Evolutionary conservation across 2,797 vertebrate species (phyloP), one percentile per base, ranked within the genome.

Genomic region (Neoniphon sammara): DNA sequence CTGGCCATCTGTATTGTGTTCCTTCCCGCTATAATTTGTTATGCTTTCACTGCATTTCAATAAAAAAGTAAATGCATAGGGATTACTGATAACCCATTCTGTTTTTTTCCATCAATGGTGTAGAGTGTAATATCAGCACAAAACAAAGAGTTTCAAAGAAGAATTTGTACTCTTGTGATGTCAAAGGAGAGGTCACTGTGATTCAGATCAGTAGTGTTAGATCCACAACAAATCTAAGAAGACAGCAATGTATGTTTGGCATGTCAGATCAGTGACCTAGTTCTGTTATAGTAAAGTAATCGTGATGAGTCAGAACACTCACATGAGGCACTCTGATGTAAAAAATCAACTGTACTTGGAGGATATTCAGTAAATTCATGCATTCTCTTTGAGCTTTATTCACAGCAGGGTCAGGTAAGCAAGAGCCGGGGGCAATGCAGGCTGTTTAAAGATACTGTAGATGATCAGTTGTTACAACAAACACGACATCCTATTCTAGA

Each of bases 41-140:
- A 42, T 78, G 42, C 47, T 66, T 74, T 64, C 9, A 21, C 27
- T 55, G 68, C 25, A 64, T 63, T 65, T 65, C 58, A 64, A 75
- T 83, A 27, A 70, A 57, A 18, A 63, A 34, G n/a, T 5, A 67
- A 64, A 73, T 70, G 31, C 11, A 69, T 10, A 73, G 25, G 53
- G 25, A 55, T 42, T 42, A 42, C 39, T 14, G 10, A 27, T 5
- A 30, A 18, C 7, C 46, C 46, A n/a, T 49, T 49, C 46, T 49
- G 1, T 2, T 18, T 54, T 55, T 55, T 55, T 27, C 12, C 21
- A 5, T 21, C 17, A 12, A 18, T 8, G 21, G 18, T n/a, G 17
- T 20, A 15, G 47, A 63, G 31, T 21, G 12, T 65, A 27, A 34
- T 14, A 39, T 65, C 7, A 15, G 20, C n/a, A 65, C 18, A 14